phyloP scores from a whole-genome alignment of 2,888 invertebrate species.

The Caenorhabditis sp. region DNA sequence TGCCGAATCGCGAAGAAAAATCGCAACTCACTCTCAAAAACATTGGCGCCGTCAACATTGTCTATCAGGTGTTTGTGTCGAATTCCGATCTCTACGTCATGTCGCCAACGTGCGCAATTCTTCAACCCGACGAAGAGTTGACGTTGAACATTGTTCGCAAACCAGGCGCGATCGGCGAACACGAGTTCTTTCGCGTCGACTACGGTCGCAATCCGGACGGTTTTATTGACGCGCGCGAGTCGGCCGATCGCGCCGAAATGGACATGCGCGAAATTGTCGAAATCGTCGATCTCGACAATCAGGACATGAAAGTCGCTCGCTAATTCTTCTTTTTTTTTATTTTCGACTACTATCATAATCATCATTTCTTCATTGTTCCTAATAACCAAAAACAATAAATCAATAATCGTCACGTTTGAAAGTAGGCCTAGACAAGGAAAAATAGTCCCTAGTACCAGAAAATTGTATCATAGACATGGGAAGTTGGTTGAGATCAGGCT shows the following conservation, averaged over 20 bases:
- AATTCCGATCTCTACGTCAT: slow-evolving; percentile 29
- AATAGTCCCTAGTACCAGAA: too few species aligned
- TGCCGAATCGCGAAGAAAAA: slow-evolving; percentile 30
- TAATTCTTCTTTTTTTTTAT: slow-evolving; percentile 7
- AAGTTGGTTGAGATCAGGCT: too few species aligned
- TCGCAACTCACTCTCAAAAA: slow-evolving; percentile 21
- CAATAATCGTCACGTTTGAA: too few species aligned
- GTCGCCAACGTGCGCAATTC: slow-evolving; percentile 36
- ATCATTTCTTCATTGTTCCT: too few species aligned
- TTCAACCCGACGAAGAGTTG: slow-evolving; percentile 27
- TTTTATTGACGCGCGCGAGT: slow-evolving; percentile 27
- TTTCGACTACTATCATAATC: too few species aligned
- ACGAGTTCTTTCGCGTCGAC: slow-evolving; percentile 34
- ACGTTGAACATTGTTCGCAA: slow-evolving; percentile 28
- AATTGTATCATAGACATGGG: too few species aligned
- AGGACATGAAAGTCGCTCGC: slow-evolving; percentile 32
- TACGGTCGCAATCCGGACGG: slow-evolving; percentile 37
- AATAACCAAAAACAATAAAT: too few species aligned
- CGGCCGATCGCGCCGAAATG: slow-evolving; percentile 23
- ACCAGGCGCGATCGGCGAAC: background rate
- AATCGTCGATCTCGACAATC: slow-evolving; percentile 29
- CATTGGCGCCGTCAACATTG: slow-evolving; percentile 26
- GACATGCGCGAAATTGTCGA: slow-evolving; percentile 22
- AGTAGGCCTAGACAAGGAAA: too few species aligned
- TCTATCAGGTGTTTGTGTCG: slow-evolving; percentile 31